Percentiles rank a stretch among this genome's conserved stretches.
Conservation (phyloP, 2,113 vertebrate species). For the Nyctibius bracteatus region DNA sequence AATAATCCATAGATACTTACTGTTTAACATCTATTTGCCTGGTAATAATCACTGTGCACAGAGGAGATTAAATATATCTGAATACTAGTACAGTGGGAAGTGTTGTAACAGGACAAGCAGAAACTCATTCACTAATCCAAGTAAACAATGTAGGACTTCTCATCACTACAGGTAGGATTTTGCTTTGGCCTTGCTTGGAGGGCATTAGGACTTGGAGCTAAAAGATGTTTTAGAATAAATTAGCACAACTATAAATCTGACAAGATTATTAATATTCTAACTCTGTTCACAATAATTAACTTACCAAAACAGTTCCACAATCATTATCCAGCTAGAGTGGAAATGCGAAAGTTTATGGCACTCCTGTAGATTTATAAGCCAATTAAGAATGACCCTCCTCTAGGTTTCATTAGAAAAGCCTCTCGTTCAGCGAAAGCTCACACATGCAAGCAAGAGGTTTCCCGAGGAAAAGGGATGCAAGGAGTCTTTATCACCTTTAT, state of each 20-base stretch:
- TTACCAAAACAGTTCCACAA: constrained; percentile 36
- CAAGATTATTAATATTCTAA: constrained; percentile 54
- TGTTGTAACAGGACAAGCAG: not conserved
- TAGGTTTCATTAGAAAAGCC: constrained; percentile 31
- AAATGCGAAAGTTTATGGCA: constrained; percentile 39
- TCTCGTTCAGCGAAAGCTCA: constrained; percentile 31
- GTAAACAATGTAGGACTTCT: not conserved
- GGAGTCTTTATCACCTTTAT: not conserved
- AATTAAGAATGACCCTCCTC: constrained; percentile 42
- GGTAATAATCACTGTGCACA: not conserved
- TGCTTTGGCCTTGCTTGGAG: not conserved
- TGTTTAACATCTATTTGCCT: not conserved
- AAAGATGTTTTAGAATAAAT: constrained; percentile 22
- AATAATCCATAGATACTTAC: not conserved
- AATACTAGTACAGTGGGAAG: not conserved
- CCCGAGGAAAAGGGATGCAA: not conserved
- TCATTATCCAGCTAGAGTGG: constrained; percentile 6
- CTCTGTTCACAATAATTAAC: constrained; percentile 49
- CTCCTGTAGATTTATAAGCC: constrained; percentile 49
- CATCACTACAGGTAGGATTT: not conserved
- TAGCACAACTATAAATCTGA: constrained; percentile 33
- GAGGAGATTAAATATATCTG: not conserved
- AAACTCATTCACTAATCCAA: not conserved
- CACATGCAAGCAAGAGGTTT: not conserved
- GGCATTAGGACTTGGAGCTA: not conserved